Base-by-base conservation (phyloP, 2,113 vertebrate species). In the Microcebus lehilahytsara region DNA sequence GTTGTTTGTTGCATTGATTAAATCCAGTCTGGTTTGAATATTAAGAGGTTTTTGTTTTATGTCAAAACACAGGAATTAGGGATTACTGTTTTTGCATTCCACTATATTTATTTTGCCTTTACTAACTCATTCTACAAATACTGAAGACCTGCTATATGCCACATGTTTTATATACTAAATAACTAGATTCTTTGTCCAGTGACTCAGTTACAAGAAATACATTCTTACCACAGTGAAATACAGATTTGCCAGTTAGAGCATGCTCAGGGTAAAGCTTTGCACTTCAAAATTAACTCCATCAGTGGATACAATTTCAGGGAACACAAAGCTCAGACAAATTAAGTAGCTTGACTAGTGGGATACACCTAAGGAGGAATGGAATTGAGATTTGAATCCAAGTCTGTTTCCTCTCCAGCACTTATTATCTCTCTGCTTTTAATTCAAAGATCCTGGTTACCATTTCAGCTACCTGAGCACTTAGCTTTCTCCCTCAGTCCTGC, bases 21-120 rank as follows among this genome's bases (percentile, higher is more conserved):
- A 91, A 91, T 95, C 17, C 72, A 58, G 77, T 86, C n/a, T 90
- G 51, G 49, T 86, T 96, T 95, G 74, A 71, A 78, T 89, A 62
- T 30, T 84, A 58, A 81, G 86, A 66, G 3, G 12, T 77, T 91
- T 75, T 91, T 51, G 22, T 62, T 64, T 83, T 40, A 72, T 83
- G 53, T 75, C 51, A 78, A 93, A 78, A 72, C 71, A 51, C 1
- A 74, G 14, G 16, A 67, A 92, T 79, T 49, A 6, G 46, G 83
- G 30, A 56, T 95, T 85, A 27, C 22, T 56, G 79, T 80, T 66
- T 58, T 69, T 37, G 40, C 3, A 49, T 56, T 89, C 20, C 1
- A 14, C 42, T 80, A 22, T 34, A 3, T 62, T n/a, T 62, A 19
- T 67, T n/a, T 34, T 67, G 32, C 32, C 66, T 34, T 58, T 58